Evolutionary conservation across 2,888 invertebrate genomes (phyloP), one percentile per base, ranked within the genome.

Genomic region (Orthonevra nobilis): DNA sequence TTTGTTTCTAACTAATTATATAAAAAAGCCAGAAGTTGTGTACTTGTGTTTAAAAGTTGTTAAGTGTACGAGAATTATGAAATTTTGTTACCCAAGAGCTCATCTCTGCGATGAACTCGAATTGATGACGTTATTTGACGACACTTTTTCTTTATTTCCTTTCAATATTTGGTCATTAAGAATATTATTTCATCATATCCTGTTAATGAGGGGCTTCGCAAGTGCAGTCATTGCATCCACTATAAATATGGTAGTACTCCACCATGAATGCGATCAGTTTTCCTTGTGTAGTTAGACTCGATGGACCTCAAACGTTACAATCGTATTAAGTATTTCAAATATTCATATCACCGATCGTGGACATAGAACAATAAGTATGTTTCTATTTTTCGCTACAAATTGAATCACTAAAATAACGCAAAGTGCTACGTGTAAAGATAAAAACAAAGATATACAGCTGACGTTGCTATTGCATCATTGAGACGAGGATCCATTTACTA

Each of bases 111-210:
- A 15, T 44, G 23, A 23, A 23, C 23, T 9, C 4, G 32, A 52
- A 52, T 15, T 68, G 40, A 15, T 69, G 69, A 69, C 69, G 69
- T 69, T 32, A n/a, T 32, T 4, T 32, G 32, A n/a, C 23, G 3
- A 23, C 2, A n/a, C n/a, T 32, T 1, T 12, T n/a, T n/a, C 3
- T 32, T 32, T 12, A n/a, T 32, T 32, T 1, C 10, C 4, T 6
- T 32, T 12, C 10, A 4, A 10, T 12, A 30, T 40, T 42, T 12
- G 1, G 19, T 2, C 17, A 56, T n/a, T 5, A 4, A 2, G 20
- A 2, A 0, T 2, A 28, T 12, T 3, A 42, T 58, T 42, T 58
- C 58, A 14, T 58, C 58, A 58, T 32, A 5, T n/a, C n/a, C n/a
- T n/a, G n/a, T 38, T 10, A 17, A 12, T 58, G n/a, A n/a, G n/a